phyloP scores from a whole-genome alignment of 2,113 vertebrate genomes.

The Bubo bubo region DNA sequence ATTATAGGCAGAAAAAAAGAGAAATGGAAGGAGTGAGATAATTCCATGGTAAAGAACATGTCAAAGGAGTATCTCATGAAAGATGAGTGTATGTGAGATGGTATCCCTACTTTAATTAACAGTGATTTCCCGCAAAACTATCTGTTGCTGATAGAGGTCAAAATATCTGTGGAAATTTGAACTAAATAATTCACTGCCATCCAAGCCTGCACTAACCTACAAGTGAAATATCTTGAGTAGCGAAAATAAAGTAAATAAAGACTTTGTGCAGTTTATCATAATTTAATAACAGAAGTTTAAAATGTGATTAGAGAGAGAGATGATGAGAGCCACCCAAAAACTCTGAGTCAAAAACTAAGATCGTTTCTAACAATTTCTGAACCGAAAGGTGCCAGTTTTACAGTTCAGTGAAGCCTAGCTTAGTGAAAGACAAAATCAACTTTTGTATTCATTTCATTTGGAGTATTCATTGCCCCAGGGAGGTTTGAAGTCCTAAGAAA shows the following conservation, averaged over 20 bases:
- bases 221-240: background rate
- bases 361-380: background rate
- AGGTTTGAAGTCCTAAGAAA: background rate
- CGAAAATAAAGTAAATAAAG: background rate
- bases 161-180: background rate
- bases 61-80: background rate
- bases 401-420: background rate
- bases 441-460: background rate
- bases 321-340: background rate
- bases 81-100: background rate
- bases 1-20: background rate
- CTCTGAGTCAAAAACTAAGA: background rate
- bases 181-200: background rate
- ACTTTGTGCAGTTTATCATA: background rate
- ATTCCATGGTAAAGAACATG: background rate
- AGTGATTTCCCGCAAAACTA: background rate
- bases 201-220: background rate
- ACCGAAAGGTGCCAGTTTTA: background rate
- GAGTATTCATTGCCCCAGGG: background rate
- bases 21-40: background rate
- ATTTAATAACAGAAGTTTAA: background rate
- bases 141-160: background rate
- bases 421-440: background rate
- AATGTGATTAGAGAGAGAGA: background rate
- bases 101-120: background rate